Evolutionary conservation across 1,140 invertebrate genomes (phyloP), one percentile per base, ranked within the genome.

Genomic region (Cyclargus thomasi): DNA sequence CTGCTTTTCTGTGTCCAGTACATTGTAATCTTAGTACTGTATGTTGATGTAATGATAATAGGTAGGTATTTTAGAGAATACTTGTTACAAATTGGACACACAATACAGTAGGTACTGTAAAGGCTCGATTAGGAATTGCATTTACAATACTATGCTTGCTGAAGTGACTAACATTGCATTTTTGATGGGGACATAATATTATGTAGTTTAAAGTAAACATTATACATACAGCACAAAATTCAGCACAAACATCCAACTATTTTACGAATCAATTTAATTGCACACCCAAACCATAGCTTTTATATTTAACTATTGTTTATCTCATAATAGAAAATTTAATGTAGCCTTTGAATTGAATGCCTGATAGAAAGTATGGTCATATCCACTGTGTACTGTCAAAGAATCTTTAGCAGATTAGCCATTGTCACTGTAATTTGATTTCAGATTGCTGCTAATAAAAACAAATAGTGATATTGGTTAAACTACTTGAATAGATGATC

Each of bases 101-200:
- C 39, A 16, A 47, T 14, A 8, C 39, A 47, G 39, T 47, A 0
- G 39, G 11, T 47, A 47, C 14, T 47, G 39, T 47, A 47, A 47
- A 47, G 39, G 39, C 39, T 47, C 14, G 39, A 55, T 18, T 55
- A 47, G 35, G 53, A 55, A 55, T 79, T 79, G 76, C 76, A 65
- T 57, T 11, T 18, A 47, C 6, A 55, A 55, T 20, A 64, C n/a
- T 47, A 47, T 64, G 35, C 63, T 39, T 35, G 63, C 39, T 20
- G 35, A 64, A 35, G 35, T 21, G 20, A 47, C 14, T 8, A 47
- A 47, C 39, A 47, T 47, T 47, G 39, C 39, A 47, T 47, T 47
- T 47, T 47, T 16, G 0, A 47, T 47, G 8, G 14, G 39, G 10
- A 47, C 39, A 47, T 3, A n/a, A n/a, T n/a, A n/a, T n/a, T n/a